Conservation (phyloP, 2,113 vertebrate species). For the Piprites chloris region DNA sequence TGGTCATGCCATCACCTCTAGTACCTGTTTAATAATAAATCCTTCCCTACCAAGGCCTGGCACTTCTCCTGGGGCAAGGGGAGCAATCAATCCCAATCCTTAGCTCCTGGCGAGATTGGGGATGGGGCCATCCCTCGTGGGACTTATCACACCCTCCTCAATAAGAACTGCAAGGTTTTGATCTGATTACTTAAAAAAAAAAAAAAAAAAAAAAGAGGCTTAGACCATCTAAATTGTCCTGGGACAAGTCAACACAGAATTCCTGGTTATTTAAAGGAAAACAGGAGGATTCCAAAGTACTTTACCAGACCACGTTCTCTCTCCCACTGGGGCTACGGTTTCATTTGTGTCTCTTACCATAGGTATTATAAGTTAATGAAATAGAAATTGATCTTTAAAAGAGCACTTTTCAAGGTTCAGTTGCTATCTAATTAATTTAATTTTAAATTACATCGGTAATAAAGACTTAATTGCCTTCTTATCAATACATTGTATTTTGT, state of each 20-base stretch:
- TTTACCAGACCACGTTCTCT: neutral
- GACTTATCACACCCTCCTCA: neutral
- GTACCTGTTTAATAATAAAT: slow-evolving; percentile 49
- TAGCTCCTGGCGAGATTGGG: neutral
- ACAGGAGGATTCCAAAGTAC: neutral
- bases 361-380: slow-evolving; percentile 65
- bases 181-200: neutral
- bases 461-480: slow-evolving; percentile 69
- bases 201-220: neutral
- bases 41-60: neutral
- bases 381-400: slow-evolving; percentile 66
- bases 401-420: slow-evolving; percentile 65
- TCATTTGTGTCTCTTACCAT: neutral
- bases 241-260: neutral
- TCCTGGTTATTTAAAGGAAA: neutral
- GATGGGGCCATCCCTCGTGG: accelerated
- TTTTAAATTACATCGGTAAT: slow-evolving; percentile 70
- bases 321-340: neutral
- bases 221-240: neutral
- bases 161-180: neutral
- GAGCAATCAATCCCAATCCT: neutral
- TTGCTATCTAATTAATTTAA: slow-evolving; percentile 69
- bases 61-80: neutral
- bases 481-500: slow-evolving; percentile 66
- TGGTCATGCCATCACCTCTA: slow-evolving; percentile 7